phyloP scores from a whole-genome alignment of 2,113 vertebrate species.

The Toxotes jaculatrix region DNA sequence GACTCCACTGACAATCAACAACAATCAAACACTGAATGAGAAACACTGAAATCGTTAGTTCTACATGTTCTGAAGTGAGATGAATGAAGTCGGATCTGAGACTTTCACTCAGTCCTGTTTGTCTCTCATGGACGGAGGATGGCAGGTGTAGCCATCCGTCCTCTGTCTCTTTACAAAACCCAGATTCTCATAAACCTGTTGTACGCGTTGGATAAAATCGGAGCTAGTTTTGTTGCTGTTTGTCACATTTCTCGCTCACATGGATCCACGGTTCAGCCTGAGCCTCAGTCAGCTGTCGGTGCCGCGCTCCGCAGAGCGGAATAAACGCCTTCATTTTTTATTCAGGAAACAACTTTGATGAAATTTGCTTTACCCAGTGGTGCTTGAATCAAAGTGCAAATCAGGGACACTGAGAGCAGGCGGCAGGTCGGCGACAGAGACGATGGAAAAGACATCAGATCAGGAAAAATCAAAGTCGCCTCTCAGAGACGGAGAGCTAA shows the following conservation, averaged over 20 bases:
- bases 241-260: conserved; percentile 11
- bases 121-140: too few species aligned
- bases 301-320: conserved; percentile 7
- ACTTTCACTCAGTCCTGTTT: too few species aligned
- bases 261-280: background rate
- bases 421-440: conserved; percentile 18
- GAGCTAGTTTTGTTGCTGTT: conserved; percentile 21
- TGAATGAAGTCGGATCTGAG: too few species aligned
- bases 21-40: too few species aligned
- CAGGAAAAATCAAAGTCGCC: conserved; percentile 46
- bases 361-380: conserved; percentile 37
- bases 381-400: conserved; percentile 62
- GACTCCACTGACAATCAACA: too few species aligned
- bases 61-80: too few species aligned
- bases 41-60: too few species aligned
- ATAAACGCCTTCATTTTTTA: conserved; percentile 42
- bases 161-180: background rate
- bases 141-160: background rate
- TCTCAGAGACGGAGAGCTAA: conserved; percentile 36
- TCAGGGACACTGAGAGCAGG: conserved; percentile 45
- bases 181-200: background rate
- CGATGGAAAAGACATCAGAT: conserved; percentile 36
- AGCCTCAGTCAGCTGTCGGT: conserved; percentile 15
- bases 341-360: conserved; percentile 59
- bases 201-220: background rate